phyloP scores from a whole-genome alignment of 2,113 vertebrate genomes.

The Narcine bancroftii region DNA sequence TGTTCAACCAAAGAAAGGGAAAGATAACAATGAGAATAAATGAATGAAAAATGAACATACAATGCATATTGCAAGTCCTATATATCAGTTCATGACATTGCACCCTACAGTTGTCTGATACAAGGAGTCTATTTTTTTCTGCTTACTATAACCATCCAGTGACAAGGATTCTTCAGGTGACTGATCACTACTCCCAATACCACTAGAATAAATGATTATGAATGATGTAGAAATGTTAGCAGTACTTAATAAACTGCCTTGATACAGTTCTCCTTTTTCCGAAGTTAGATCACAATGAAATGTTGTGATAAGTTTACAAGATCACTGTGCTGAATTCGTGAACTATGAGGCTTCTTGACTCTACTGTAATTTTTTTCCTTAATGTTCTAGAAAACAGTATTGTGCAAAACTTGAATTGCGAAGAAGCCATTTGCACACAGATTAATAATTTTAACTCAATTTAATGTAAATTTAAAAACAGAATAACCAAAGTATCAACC shows the following conservation, averaged over 20 bases:
- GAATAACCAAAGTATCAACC: background rate
- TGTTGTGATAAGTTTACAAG: background rate
- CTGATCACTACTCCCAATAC: background rate
- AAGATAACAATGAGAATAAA: background rate
- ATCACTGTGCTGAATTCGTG: too few relatives aligned
- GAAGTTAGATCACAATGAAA: background rate
- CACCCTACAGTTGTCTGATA: background rate
- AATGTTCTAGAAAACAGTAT: background rate
- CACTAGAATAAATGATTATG: slow-evolving; percentile 6
- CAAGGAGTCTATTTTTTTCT: slow-evolving; percentile 13
- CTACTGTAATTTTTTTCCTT: background rate
- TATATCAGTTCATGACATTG: background rate
- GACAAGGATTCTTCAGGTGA: slow-evolving; percentile 29
- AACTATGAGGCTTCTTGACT: background rate
- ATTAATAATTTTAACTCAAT: background rate
- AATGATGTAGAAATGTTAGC: background rate
- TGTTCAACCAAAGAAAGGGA: background rate
- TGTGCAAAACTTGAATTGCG: background rate
- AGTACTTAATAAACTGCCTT: background rate
- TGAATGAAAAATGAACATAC: background rate
- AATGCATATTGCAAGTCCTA: background rate
- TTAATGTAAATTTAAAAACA: background rate
- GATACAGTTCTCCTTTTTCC: background rate
- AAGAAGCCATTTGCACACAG: background rate
- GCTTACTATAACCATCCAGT: slow-evolving; percentile 5